A percentile compares a stretch with the other conserved stretches of the same genome.
phyloP scores from a whole-genome alignment of 2,113 vertebrate species.

The Pampusana beccarii region DNA sequence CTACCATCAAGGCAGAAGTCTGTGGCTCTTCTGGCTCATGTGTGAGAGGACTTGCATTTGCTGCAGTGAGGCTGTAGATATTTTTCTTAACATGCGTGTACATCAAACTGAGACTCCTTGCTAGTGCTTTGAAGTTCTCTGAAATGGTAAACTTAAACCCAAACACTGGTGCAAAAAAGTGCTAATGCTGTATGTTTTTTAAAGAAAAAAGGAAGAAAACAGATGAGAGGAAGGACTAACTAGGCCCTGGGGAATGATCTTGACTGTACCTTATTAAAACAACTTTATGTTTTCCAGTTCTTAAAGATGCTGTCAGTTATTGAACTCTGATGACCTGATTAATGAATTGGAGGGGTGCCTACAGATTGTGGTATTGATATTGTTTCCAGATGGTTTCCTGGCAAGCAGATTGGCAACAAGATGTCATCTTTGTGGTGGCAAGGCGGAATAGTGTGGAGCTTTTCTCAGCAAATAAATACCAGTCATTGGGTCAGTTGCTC shows the following conservation, averaged over 20 bases:
- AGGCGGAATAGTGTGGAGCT: background rate
- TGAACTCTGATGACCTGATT: constrained; percentile 55
- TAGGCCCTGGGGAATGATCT: background rate
- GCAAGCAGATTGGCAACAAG: constrained; percentile 30
- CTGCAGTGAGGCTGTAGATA: background rate
- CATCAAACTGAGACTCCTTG: background rate
- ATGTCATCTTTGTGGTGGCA: constrained; percentile 21
- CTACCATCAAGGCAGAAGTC: background rate
- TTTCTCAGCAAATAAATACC: constrained; percentile 51
- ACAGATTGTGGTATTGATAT: constrained; percentile 41
- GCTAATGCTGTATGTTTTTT: background rate
- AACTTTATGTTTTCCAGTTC: constrained; percentile 5
- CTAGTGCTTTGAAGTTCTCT: background rate
- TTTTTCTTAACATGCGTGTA: background rate
- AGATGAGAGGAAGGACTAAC: background rate
- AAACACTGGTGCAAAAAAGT: background rate
- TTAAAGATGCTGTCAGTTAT: constrained; percentile 34
- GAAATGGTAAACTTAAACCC: constrained; percentile 2
- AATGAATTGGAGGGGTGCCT: constrained; percentile 37
- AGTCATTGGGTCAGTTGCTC: background rate
- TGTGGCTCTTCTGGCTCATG: background rate
- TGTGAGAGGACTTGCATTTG: background rate
- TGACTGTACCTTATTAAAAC: background rate
- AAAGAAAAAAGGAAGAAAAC: background rate
- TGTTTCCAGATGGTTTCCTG: constrained; percentile 47